A percentile compares a stretch with the other conserved stretches of the same genome.
These are phyloP conservation scores for Campylomormyrus tamandua DNA, from an alignment of 2,113 vertebrate genomes.

Conservation along the genomic window DNA sequence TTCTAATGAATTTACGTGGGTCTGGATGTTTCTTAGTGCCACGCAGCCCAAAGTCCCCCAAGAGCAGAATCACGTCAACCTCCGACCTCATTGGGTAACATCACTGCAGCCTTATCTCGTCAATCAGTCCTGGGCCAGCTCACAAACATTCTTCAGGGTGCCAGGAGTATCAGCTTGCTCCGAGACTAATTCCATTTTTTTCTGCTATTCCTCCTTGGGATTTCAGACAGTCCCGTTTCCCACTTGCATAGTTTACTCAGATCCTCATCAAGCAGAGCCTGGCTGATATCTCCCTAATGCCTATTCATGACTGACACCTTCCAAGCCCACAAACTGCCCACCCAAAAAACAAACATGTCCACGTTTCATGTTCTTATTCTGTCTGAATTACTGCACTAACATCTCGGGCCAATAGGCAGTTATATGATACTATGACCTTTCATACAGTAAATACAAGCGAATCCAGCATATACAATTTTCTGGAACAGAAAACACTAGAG, in stretches of 20 bases:
- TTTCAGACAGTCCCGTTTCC: neutral
- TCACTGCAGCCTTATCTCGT: neutral
- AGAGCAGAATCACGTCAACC: neutral
- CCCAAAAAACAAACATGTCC: neutral
- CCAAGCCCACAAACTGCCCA: neutral
- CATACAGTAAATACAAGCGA: neutral
- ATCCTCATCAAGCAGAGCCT: neutral
- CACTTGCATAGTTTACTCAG: neutral
- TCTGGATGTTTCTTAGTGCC: neutral
- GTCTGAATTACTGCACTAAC: constrained; percentile 1
- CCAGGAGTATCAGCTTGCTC: neutral
- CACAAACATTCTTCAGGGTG: neutral
- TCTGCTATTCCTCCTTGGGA: neutral
- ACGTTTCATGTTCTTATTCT: neutral
- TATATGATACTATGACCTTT: constrained; percentile 8
- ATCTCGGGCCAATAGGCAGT: constrained; percentile 2
- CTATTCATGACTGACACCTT: neutral
- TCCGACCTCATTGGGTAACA: neutral
- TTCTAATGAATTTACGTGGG: neutral
- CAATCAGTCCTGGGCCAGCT: neutral
- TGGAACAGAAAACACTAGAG: constrained; percentile 3
- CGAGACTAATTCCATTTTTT: neutral
- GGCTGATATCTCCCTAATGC: neutral
- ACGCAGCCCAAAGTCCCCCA: neutral
- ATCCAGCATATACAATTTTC: constrained; percentile 11